Evolutionary conservation across 2,888 invertebrate species (phyloP), one percentile per base, ranked within the genome.

Genomic region (Eupithecia insigniata): DNA sequence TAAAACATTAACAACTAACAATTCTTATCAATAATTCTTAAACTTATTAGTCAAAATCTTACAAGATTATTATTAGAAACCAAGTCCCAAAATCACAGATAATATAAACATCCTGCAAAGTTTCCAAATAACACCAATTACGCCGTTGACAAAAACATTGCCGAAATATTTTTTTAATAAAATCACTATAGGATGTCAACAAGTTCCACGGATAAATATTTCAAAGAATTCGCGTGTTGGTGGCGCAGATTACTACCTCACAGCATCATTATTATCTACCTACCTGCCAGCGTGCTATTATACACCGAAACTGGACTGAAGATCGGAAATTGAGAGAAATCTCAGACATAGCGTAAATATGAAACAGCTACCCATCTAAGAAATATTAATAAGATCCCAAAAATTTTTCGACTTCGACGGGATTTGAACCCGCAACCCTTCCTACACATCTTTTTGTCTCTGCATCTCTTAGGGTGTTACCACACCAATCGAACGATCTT

Each of bases 181-280:
- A 75, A 75, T 78, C 73, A 71, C 71, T 69, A 71, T 36, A 34
- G 75, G 78, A 82, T 83, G 85, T 84, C 85, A 85, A 80, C 83
- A 75, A 73, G 73, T 76, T 73, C 61, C 72, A 71, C 79, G 75
- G 62, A 80, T 83, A 80, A 82, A 72, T 72, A 71, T 66, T 87
- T 86, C 87, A 76, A 73, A 75, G 87, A 86, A 86, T 77, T 83
- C 71, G 86, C 87, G 85, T 87, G 87, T 78, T 79, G 83, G 74
- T 80, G 78, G 75, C 76, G 76, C 79, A 79, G 73, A 84, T 85
- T 84, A 80, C 80, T 78, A 76, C 74, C 79, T 78, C 76, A 67
- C 69, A 73, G 79, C 70, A 73, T 68, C 76, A 76, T 82, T 82
- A 85, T 85, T 84, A 79, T 79, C 67, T 70, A 79, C 79, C 67